Base-by-base conservation (phyloP, 2,797 vertebrate genomes). In the Mormyrops boulengeri region DNA sequence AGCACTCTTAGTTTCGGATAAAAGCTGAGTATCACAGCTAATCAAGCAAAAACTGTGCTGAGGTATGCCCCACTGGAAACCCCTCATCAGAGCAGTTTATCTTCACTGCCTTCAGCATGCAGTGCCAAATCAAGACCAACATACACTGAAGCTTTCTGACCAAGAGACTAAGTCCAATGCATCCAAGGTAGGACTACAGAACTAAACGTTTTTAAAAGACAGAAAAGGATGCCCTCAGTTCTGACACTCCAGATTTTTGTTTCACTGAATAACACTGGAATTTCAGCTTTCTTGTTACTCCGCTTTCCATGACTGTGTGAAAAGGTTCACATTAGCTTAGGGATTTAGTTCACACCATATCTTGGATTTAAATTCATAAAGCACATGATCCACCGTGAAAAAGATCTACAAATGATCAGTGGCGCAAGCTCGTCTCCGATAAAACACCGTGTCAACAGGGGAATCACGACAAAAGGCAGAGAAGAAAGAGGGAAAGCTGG, bases 31-130 rank as follows among this genome's bases (percentile, higher is more conserved):
- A 73, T 73, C 34, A 1, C 69, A 41, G 69, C 69, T 38, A 73
- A 73, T 73, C 69, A 73, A 73, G 69, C 69, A 73, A 41, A 73
- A 73, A 73, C 69, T 73, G 30, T 73, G 69, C 69, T 73, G 69
- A 73, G 34, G 69, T 73, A 73, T 38, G 69, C 34, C 34, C 34
- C 34, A 73, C 69, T 73, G 69, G 30, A 73, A 73, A 17, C 30
- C 69, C 30, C 14, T 41, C 34, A 0, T 7, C 69, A 38, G 69
- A 73, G 14, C 69, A 73, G 69, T 73, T 41, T 38, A 38, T 73
- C 34, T 73, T 73, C 34, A 73, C 69, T 38, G 69, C 69, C 26
- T 73, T 73, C 69, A 73, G 14, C 34, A 17, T 73, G 69, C 34
- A 38, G 69, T 73, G 69, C 69, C 69, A 73, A 38, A 73, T 38